These are phyloP conservation scores for Xylocampa areola DNA, from an alignment of 2,888 invertebrate genomes.

Conservation along the genomic window DNA sequence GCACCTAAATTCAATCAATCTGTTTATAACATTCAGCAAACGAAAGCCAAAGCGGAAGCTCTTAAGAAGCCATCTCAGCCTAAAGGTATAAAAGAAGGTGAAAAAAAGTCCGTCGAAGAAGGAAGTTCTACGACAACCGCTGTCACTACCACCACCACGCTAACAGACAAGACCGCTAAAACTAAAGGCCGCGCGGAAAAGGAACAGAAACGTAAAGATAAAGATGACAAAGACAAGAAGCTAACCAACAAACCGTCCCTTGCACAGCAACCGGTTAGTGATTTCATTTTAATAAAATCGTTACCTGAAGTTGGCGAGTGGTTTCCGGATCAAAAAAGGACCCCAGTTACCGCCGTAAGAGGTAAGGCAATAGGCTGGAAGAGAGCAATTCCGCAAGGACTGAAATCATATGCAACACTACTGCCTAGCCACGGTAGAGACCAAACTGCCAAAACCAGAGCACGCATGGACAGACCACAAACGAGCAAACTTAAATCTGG, in stretches of 20 bases:
- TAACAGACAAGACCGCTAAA: constrained; percentile 71
- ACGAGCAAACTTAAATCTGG: neutral
- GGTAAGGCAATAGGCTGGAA: constrained; percentile 7
- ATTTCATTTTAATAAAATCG: constrained; percentile 4
- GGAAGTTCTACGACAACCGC: constrained; percentile 57
- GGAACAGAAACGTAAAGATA: constrained; percentile 62
- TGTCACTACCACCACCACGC: constrained; percentile 57
- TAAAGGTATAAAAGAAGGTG: constrained; percentile 72
- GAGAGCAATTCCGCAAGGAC: neutral
- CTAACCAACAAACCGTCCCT: constrained; percentile 24
- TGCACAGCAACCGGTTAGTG: constrained; percentile 33
- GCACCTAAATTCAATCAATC: neutral
- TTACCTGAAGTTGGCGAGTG: constrained; percentile 3
- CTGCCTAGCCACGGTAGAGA: neutral
- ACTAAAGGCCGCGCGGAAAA: constrained; percentile 59
- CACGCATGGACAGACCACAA: neutral
- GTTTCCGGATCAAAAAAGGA: neutral
- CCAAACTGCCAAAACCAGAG: neutral
- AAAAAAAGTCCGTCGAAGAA: constrained; percentile 76
- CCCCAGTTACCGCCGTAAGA: neutral
- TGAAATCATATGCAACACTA: neutral
- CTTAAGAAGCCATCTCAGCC: constrained; percentile 86
- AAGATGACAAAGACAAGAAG: constrained; percentile 34
- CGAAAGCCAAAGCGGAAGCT: constrained; percentile 90
- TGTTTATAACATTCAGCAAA: constrained; percentile 67